Percentiles rank a stretch among this genome's conserved stretches.
Evolutionary conservation across 2,797 vertebrate genomes (phyloP).

Genomic region (Tangara arthus): DNA sequence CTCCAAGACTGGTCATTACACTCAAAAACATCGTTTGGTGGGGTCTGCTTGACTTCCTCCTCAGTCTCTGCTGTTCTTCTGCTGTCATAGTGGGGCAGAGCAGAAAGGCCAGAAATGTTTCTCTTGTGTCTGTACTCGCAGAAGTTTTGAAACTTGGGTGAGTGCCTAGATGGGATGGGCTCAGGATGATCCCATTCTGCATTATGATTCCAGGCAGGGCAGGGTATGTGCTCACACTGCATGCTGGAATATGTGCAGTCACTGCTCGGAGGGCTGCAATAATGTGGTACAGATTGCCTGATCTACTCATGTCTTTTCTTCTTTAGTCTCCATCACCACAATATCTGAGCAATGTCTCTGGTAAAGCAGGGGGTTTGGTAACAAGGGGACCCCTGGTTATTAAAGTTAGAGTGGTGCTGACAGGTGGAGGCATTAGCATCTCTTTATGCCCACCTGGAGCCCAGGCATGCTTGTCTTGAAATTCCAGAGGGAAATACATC

Average conservation of each 20-base stretch:
- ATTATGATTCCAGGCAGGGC: neutral
- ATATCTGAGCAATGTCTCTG: neutral
- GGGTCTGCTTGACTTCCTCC: neutral
- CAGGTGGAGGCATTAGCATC: neutral
- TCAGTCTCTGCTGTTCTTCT: neutral
- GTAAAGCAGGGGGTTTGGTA: neutral
- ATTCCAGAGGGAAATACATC: neutral
- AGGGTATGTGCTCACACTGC: neutral
- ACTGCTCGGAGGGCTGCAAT: neutral
- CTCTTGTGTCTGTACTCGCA: slow-evolving; percentile 18
- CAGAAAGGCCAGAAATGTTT: slow-evolving; percentile 34
- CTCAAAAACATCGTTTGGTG: neutral
- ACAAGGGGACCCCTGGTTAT: neutral
- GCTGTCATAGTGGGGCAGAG: neutral
- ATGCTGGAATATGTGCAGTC: accelerated
- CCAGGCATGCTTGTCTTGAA: neutral
- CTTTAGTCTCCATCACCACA: neutral
- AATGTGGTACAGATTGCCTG: neutral
- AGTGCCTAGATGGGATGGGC: slow-evolving; percentile 22
- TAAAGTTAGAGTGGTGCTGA: neutral
- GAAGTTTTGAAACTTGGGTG: slow-evolving; percentile 21
- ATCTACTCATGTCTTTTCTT: neutral
- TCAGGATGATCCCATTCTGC: slow-evolving; percentile 43
- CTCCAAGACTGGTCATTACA: neutral
- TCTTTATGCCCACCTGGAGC: neutral